Evolutionary conservation across 2,797 vertebrate species (phyloP), one percentile per base, ranked within the genome.

Genomic region (Ataeniobius toweri): DNA sequence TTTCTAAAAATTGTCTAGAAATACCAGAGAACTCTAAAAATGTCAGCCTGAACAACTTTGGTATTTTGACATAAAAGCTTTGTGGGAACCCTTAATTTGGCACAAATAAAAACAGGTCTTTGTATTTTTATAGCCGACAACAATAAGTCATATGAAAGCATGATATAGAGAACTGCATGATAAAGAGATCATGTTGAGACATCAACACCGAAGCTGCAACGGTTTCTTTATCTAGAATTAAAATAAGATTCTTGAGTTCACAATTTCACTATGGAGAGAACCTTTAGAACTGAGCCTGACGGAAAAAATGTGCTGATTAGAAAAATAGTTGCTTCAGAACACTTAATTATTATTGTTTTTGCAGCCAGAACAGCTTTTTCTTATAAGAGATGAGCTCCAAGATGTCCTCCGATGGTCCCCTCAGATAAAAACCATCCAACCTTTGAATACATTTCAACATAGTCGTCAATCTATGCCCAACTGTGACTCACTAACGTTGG

Each of bases 401-500:
- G 18, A 12, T 24, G 22, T 22, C 36, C 7, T 67, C 36, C 22
- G 31, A 10, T 22, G 36, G 8, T 39, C 36, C 4, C 41, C 5
- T 46, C 67, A 46, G 39, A 69, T 69, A 44, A 44, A 16, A 26
- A 14, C 16, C 18, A 1, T 31, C 20, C 70, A 10, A 51, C 26
- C 69, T 24, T 44, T 65, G 55, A 28, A 68, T 28, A 22, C 46
- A 53, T 65, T 56, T 51, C 6, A 73, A 24, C 41, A 50, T 1
- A 51, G 39, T 0, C 51, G 4, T 80, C 69, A 28, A 46, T 77
- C 36, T 51, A 61, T 53, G 5, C 44, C 70, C 36, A 28, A 5
- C 0, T 73, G 71, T 74, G 75, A 71, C 65, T 78, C 67, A 78
- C 72, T 41, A 36, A 59, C 14, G 26, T 39, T 46, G 46, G 41